Conservation (phyloP, 2,888 invertebrate genomes). For the Bugula neritina region DNA sequence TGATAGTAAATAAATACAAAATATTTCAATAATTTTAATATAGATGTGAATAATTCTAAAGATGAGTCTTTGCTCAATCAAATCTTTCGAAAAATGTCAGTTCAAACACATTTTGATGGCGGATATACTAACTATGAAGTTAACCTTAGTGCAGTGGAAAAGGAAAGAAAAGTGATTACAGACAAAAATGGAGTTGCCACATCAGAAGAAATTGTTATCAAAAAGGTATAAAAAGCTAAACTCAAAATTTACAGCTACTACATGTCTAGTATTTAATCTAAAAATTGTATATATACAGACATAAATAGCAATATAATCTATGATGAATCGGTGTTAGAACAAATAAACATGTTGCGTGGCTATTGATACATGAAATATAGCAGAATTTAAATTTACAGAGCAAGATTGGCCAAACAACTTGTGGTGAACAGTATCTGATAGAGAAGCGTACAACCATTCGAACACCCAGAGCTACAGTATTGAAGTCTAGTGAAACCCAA, state of each 20-base stretch:
- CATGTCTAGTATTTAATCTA: too few relatives aligned
- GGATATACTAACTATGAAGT: neutral
- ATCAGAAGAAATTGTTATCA: neutral
- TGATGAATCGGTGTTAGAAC: too few relatives aligned
- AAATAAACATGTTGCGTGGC: too few relatives aligned
- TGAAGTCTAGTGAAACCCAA: too few relatives aligned
- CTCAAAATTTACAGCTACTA: too few relatives aligned
- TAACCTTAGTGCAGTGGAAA: neutral
- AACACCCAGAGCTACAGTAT: neutral
- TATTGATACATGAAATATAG: too few relatives aligned
- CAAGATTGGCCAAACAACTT: neutral
- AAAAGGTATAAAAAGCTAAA: too few relatives aligned
- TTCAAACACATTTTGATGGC: neutral
- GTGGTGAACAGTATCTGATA: neutral
- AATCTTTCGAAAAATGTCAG: neutral
- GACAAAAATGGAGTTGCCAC: neutral
- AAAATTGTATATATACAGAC: too few relatives aligned
- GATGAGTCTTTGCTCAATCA: constrained; percentile 28
- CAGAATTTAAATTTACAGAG: neutral
- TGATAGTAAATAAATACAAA: too few relatives aligned
- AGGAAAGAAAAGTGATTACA: neutral
- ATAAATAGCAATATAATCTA: too few relatives aligned
- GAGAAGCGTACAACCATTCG: neutral
- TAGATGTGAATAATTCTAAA: constrained; percentile 6
- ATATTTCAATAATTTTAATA: too few relatives aligned